Evolutionary conservation across 2,797 vertebrate species (phyloP).

Genomic region (Prunella strophiata): DNA sequence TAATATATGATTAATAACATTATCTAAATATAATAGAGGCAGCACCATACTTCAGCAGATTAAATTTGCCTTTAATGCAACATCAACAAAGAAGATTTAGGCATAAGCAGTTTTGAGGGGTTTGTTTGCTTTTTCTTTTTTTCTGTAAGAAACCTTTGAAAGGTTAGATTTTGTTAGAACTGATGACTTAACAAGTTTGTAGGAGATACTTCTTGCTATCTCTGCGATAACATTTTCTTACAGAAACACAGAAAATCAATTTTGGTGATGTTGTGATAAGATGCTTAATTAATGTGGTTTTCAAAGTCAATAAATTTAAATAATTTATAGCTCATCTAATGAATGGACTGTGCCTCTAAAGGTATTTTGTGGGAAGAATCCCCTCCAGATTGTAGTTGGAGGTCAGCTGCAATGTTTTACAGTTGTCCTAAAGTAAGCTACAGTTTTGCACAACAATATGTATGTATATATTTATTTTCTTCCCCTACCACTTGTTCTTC

Average conservation of each 20-base stretch:
- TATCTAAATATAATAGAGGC: slow-evolving; percentile 31
- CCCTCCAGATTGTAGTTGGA: background rate
- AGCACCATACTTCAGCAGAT: slow-evolving; percentile 40
- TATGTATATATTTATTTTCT: background rate
- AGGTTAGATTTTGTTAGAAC: slow-evolving; percentile 64
- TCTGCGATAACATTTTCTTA: slow-evolving; percentile 16
- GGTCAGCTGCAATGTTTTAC: slow-evolving; percentile 19
- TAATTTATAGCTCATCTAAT: slow-evolving; percentile 39
- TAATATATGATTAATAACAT: slow-evolving; percentile 70
- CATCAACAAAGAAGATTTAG: slow-evolving; percentile 46
- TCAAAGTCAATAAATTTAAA: slow-evolving; percentile 56
- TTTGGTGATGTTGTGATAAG: slow-evolving; percentile 57
- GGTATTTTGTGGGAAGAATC: background rate
- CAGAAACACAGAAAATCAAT: slow-evolving; percentile 57
- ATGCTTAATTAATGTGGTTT: slow-evolving; percentile 57
- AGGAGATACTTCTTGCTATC: slow-evolving; percentile 27
- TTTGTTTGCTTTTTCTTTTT: background rate
- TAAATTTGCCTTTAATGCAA: slow-evolving; percentile 62
- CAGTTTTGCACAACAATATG: background rate
- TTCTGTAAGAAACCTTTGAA: slow-evolving; percentile 21
- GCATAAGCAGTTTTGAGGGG: slow-evolving; percentile 52
- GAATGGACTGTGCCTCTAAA: background rate
- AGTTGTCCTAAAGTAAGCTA: background rate
- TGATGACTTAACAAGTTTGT: slow-evolving; percentile 66
- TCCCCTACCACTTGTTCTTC: background rate